These are phyloP conservation scores for Microcebus tavaratra DNA, from an alignment of 2,113 vertebrate genomes.

Conservation along the genomic window DNA sequence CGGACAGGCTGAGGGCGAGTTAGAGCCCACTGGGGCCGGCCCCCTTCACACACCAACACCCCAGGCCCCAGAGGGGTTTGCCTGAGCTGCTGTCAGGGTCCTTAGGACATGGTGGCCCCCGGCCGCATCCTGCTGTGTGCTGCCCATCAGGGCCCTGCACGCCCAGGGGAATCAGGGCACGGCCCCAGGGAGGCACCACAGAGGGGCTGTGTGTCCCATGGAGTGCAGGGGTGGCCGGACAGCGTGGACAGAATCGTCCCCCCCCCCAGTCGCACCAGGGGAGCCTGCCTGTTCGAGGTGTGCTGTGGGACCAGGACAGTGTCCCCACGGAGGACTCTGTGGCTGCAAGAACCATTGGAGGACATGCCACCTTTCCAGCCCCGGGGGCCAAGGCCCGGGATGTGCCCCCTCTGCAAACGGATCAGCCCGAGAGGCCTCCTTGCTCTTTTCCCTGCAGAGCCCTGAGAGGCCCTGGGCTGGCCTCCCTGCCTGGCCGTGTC, in stretches of 20 bases:
- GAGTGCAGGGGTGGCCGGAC: background rate
- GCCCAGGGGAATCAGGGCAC: background rate
- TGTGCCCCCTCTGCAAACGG: background rate
- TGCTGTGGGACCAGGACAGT: background rate
- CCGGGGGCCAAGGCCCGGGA: background rate
- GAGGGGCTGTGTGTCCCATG: background rate
- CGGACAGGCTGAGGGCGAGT: rapidly evolving
- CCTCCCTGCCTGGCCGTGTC: background rate
- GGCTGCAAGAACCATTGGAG: background rate
- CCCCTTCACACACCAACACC: no score
- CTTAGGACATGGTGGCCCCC: background rate
- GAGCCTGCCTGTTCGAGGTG: rapidly evolving
- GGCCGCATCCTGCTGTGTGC: background rate
- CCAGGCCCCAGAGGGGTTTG: background rate
- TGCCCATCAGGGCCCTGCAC: rapidly evolving
- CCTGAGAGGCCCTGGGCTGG: background rate
- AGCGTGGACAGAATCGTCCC: background rate
- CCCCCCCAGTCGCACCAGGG: background rate
- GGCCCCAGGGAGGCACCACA: background rate
- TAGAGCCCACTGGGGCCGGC: rapidly evolving
- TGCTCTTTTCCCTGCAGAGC: background rate
- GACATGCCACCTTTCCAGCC: rapidly evolving
- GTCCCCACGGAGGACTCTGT: no score
- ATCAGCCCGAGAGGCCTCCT: background rate
- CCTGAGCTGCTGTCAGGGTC: no score